Percentiles rank a stretch among this genome's conserved stretches.
phyloP scores from a whole-genome alignment of 2,797 vertebrate genomes.

The Falco columbarius region DNA sequence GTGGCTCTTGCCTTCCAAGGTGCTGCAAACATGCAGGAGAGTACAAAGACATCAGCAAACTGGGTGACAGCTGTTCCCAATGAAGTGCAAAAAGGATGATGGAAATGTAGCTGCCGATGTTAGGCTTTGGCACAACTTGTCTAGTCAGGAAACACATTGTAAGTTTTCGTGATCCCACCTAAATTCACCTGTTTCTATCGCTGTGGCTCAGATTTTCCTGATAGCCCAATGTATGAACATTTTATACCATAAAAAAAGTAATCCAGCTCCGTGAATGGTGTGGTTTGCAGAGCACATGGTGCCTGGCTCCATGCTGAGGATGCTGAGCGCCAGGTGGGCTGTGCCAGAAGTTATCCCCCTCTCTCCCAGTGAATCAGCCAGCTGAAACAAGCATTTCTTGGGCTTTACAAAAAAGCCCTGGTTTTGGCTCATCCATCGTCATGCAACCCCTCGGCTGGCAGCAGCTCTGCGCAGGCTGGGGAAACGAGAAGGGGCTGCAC shows the following conservation, averaged over 20 bases:
- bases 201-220: not conserved
- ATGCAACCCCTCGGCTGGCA: not conserved
- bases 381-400: not conserved
- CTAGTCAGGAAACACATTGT: not conserved
- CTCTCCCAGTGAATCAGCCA: not conserved
- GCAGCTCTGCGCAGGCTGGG: rapidly evolving
- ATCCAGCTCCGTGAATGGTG: not conserved
- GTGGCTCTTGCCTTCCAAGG: not conserved
- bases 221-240: not conserved
- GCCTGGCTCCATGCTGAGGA: not conserved
- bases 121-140: not conserved
- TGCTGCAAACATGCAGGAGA: not conserved
- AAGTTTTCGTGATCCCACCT: not conserved
- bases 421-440: not conserved
- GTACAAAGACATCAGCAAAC: not conserved
- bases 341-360: not conserved
- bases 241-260: not conserved
- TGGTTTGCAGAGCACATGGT: not conserved
- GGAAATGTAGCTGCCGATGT: not conserved
- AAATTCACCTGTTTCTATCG: not conserved
- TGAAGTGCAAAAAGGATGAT: not conserved
- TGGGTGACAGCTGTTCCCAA: not conserved
- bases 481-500: not conserved
- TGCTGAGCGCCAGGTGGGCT: not conserved
- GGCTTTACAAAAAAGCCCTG: not conserved